phyloP scores from a whole-genome alignment of 2,888 invertebrate genomes.

The Liposcelis brunnea region DNA sequence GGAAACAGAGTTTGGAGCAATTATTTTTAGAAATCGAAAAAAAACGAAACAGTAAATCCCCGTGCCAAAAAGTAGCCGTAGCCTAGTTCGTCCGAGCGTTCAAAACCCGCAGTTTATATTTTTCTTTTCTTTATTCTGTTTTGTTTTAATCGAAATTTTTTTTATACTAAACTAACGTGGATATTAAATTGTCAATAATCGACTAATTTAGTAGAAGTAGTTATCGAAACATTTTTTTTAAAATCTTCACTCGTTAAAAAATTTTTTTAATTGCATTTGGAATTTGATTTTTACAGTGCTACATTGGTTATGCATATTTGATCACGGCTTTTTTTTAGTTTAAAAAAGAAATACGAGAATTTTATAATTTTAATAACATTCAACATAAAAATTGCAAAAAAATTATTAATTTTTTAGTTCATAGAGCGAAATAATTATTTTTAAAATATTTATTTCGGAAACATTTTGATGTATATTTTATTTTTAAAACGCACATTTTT shows the following conservation, averaged over 20 bases:
- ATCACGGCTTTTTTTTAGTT: slow-evolving; percentile 8
- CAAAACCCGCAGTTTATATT: slow-evolving; percentile 6
- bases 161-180: background rate
- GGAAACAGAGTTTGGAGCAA: background rate
- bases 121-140: slow-evolving; percentile 3
- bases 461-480: slow-evolving; percentile 14
- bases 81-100: slow-evolving; percentile 7
- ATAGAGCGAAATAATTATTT: background rate
- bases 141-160: background rate
- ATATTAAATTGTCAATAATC: slow-evolving; percentile 1
- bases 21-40: slow-evolving; percentile 7
- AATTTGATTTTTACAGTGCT: slow-evolving; percentile 25
- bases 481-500: too few species aligned
- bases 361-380: background rate
- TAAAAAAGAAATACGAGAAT: background rate
- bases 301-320: slow-evolving; percentile 20
- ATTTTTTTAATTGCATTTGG: slow-evolving; percentile 15
- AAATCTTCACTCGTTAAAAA: slow-evolving; percentile 9
- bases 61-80: slow-evolving; percentile 6
- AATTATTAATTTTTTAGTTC: too few species aligned
- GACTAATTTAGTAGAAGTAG: too few species aligned
- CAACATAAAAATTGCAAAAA: slow-evolving; percentile 3
- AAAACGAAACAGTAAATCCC: background rate
- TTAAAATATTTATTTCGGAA: slow-evolving; percentile 9
- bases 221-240: background rate